These are phyloP conservation scores for Leucophenga maculata DNA, from an alignment of 2,888 invertebrate species.

Conservation along the genomic window DNA sequence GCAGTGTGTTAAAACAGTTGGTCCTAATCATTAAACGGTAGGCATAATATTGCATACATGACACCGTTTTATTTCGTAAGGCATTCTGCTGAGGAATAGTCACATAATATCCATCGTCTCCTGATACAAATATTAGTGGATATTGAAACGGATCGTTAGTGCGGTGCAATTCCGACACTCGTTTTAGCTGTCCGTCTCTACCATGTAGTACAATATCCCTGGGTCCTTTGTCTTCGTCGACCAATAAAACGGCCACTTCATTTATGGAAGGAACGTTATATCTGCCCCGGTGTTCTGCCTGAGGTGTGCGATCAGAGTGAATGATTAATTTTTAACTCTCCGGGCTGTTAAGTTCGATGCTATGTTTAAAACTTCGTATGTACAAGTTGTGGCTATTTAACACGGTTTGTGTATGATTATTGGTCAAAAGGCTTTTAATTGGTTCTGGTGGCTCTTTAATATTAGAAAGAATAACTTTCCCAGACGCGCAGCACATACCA, in stretches of 20 bases:
- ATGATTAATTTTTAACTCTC: background rate
- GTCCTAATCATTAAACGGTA: too few species aligned
- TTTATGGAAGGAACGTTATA: conserved; percentile 47
- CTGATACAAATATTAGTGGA: conserved; percentile 9
- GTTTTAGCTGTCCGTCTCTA: conserved; percentile 31
- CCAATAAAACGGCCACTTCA: conserved; percentile 51
- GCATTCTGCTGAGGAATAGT: background rate
- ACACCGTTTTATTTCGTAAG: background rate
- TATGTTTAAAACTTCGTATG: conserved; percentile 13
- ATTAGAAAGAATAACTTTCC: too few species aligned
- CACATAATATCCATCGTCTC: conserved; percentile 20
- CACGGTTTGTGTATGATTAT: too few species aligned
- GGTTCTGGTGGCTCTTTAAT: too few species aligned
- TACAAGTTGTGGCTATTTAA: too few species aligned
- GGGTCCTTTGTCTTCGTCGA: conserved; percentile 38
- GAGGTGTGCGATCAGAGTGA: background rate
- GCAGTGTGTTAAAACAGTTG: too few species aligned
- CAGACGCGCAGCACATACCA: conserved; percentile 11
- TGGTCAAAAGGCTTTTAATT: too few species aligned
- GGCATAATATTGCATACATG: conserved; percentile 14
- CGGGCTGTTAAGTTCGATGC: conserved; percentile 17
- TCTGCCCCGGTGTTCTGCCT: conserved; percentile 31
- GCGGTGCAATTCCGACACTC: conserved; percentile 9
- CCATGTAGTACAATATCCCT: conserved; percentile 42
- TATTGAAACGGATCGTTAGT: conserved; percentile 17